Evolutionary conservation across 2,797 vertebrate species (phyloP).

Genomic region (Mormyrops boulengeri): DNA sequence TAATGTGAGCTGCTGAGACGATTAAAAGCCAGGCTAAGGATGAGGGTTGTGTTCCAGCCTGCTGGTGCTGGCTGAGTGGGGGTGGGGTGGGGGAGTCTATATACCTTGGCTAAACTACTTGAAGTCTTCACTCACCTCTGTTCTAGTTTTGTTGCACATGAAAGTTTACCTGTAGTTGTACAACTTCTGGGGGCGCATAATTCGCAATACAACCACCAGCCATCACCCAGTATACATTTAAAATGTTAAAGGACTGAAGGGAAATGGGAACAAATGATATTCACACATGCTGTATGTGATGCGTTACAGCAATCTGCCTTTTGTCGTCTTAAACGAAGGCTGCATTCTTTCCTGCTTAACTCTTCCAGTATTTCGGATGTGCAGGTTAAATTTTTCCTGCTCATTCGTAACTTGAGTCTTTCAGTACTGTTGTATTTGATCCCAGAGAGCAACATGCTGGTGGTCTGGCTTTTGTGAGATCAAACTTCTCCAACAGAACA

Average conservation of each 20-base stretch:
- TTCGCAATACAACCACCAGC: background rate
- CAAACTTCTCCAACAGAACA: background rate
- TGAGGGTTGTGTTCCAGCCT: conserved; percentile 1
- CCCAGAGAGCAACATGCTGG: background rate
- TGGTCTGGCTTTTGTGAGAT: background rate
- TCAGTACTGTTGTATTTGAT: background rate
- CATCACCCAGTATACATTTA: background rate
- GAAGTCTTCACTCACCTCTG: background rate
- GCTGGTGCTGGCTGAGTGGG: background rate
- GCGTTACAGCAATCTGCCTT: background rate
- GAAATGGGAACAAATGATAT: background rate
- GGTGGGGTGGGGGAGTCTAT: background rate
- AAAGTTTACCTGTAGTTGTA: background rate
- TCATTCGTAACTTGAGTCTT: background rate
- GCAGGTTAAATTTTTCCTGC: background rate
- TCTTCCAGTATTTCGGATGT: background rate
- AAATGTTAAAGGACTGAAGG: background rate
- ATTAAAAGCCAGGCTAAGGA: background rate
- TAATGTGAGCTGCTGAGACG: background rate
- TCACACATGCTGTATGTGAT: background rate
- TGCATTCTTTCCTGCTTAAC: background rate
- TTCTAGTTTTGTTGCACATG: background rate
- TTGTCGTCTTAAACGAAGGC: background rate
- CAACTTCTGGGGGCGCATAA: background rate
- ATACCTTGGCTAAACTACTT: background rate